Conservation (phyloP, 2,888 invertebrate genomes). For the Zaprionus bogoriensis region DNA sequence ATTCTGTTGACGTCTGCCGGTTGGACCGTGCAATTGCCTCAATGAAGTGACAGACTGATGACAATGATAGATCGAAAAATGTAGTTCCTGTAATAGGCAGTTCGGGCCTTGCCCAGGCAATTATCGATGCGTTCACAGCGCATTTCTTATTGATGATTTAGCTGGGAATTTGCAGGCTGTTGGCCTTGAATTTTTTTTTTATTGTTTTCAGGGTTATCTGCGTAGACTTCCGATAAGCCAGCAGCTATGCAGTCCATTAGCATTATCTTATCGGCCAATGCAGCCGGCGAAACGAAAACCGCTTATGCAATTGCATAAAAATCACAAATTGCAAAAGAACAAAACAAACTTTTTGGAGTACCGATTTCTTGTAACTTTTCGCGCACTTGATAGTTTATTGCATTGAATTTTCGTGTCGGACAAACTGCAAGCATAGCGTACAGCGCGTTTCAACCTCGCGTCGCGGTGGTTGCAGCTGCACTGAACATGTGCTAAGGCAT, state of each 20-base stretch:
- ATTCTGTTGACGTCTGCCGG: conserved; percentile 14
- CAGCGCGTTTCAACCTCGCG: conserved; percentile 28
- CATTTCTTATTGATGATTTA: conserved; percentile 33
- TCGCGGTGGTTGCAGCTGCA: conserved; percentile 41
- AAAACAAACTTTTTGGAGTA: neutral
- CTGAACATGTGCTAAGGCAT: conserved; percentile 37
- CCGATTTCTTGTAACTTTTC: neutral
- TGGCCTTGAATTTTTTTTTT: conserved; percentile 34
- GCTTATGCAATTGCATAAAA: neutral
- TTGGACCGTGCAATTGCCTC: conserved; percentile 1
- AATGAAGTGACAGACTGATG: conserved; percentile 12
- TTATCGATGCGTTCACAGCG: conserved; percentile 2
- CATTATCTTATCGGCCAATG: conserved; percentile 27
- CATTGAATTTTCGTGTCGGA: conserved; percentile 14
- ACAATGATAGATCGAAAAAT: neutral
- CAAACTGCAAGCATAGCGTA: neutral
- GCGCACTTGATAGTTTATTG: conserved; percentile 24
- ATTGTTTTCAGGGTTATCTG: conserved; percentile 31
- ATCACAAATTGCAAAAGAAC: neutral
- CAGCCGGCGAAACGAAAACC: neutral
- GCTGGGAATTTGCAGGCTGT: conserved; percentile 48
- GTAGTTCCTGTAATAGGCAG: neutral
- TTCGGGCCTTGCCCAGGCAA: neutral
- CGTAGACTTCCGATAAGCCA: conserved; percentile 21
- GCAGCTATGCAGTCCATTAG: neutral